A percentile compares a stretch with the other conserved stretches of the same genome.
phyloP scores from a whole-genome alignment of 2,888 invertebrate genomes.

The Lasioglossum malachurum region DNA sequence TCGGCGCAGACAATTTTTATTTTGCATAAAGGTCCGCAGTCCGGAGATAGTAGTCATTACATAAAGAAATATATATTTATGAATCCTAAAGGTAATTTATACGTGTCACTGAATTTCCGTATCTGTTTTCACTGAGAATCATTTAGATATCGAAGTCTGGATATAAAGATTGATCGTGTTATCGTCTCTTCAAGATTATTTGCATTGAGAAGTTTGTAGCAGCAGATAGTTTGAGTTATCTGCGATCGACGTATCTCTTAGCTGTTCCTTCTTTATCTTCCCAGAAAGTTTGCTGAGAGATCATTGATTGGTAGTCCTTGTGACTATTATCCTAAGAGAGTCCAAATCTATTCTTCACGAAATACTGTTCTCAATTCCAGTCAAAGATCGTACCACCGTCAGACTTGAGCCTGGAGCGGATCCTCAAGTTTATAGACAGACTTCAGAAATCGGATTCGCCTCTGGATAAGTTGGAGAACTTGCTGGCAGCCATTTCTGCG shows the following conservation, averaged over 20 bases:
- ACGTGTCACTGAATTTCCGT: no score
- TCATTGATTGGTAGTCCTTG: neutral
- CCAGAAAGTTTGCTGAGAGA: neutral
- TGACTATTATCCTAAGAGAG: neutral
- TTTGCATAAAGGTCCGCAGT: no score
- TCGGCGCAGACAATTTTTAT: no score
- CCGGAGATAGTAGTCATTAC: no score
- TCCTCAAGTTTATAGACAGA: conserved; percentile 91
- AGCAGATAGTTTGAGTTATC: neutral
- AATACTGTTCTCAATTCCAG: conserved; percentile 81
- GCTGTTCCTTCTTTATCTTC: neutral
- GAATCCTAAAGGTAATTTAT: no score
- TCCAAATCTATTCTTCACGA: neutral
- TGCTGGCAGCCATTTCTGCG: conserved; percentile 94
- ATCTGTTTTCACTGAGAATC: neutral
- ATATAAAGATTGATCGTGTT: neutral
- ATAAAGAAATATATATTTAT: no score
- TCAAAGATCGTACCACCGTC: conserved; percentile 92
- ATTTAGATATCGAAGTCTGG: neutral
- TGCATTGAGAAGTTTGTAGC: neutral
- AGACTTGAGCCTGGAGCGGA: conserved; percentile 90
- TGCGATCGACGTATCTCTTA: neutral
- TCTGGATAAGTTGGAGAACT: conserved; percentile 95
- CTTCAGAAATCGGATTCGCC: conserved; percentile 97
- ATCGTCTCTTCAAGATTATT: neutral